A percentile compares a stretch with the other conserved stretches of the same genome.
Evolutionary conservation across 2,113 vertebrate genomes (phyloP).

Genomic region (Ginglymostoma cirratum): DNA sequence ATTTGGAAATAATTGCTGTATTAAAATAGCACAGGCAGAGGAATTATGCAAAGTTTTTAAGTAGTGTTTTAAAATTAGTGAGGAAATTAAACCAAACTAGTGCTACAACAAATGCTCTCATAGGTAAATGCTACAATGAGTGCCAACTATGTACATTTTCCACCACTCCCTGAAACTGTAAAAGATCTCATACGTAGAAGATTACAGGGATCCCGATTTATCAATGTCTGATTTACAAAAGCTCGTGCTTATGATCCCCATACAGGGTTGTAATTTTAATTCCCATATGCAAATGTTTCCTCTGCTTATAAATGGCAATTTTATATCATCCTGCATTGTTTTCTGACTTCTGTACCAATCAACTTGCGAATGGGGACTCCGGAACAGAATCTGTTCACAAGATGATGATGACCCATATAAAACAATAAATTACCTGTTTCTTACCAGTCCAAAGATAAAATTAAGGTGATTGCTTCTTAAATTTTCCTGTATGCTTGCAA

Average conservation of each 20-base stretch:
- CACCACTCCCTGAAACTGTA: not conserved
- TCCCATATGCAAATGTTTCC: too few species aligned
- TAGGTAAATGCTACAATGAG: not conserved
- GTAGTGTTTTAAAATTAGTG: not conserved
- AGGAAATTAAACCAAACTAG: not conserved
- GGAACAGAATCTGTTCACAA: too few species aligned
- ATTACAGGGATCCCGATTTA: too few species aligned
- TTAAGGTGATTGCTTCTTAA: not conserved
- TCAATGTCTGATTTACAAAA: too few species aligned
- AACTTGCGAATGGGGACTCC: too few species aligned
- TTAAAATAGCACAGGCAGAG: not conserved
- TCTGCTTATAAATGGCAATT: too few species aligned
- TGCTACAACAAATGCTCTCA: not conserved
- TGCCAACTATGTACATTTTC: not conserved
- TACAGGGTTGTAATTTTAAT: too few species aligned
- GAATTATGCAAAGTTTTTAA: not conserved
- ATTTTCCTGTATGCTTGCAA: not conserved
- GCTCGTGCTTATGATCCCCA: too few species aligned
- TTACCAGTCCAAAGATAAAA: not conserved
- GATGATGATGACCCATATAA: too few species aligned
- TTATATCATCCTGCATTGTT: too few species aligned
- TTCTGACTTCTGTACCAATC: too few species aligned
- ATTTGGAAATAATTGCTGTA: not conserved
- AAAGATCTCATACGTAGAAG: too few species aligned
- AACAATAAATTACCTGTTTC: not conserved